Base-by-base conservation (phyloP, 2,113 vertebrate genomes). In the Platysteira castanea region DNA sequence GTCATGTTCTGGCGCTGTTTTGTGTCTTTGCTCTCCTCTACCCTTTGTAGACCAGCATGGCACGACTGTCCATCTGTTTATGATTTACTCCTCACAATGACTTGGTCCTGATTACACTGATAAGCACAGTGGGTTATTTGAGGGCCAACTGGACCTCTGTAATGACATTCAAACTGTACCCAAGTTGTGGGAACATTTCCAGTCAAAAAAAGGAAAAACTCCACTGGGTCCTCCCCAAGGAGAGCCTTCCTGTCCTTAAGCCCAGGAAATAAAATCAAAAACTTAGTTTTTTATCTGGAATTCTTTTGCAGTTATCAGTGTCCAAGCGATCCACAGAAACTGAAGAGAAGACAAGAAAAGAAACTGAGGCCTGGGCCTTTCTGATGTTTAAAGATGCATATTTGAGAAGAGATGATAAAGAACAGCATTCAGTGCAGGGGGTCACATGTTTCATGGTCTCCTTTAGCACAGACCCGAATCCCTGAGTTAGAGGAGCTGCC, bases 111-210 rank as follows among this genome's bases (percentile, higher is more conserved):
- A 93, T 91, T 96, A 95, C 90, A 96, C 79, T 91, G 95, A 95
- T 96, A 96, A 69, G 93, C 96, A 97, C 87, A 96, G 96, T 90
- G 81, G 93, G 95, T 80, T 95, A 96, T 84, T 57, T 87, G 83
- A 92, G 85, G 90, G 91, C 84, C 94, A 97, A 94, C 95, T 96
- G 95, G 96, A 93, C 76, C 60, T 94, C 70, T 89, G 82, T 78
- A 95, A 96, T 84, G 87, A 96, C 80, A 93, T 54, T 93, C 78
- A 69, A 87, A 82, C 70, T 60, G 73, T 88, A 92, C 65, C 49
- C 95, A 87, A 87, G 70, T 85, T 22, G 4, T 83, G 77, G 92
- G 87, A 96, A 95, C 0, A 0, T 52, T 97, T 95, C 78, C 92
- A 92, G 46, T 10, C 39, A 83, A 89, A 90, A 92, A 90, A 96